These are phyloP conservation scores for Galaxias olidus DNA, from an alignment of 2,797 vertebrate species.

Conservation along the genomic window DNA sequence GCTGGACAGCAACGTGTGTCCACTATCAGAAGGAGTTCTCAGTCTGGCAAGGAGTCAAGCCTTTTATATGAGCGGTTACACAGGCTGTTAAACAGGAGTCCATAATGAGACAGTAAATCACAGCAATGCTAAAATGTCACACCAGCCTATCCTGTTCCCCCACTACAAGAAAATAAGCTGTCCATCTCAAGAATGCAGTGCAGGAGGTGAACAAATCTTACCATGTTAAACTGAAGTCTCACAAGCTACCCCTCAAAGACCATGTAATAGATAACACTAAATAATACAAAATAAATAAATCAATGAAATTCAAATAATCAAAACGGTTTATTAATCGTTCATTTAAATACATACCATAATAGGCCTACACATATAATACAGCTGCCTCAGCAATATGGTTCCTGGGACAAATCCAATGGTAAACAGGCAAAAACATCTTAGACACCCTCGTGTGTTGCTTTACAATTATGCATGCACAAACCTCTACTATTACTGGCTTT, in stretches of 20 bases:
- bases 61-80: constrained; percentile 21
- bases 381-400: no score
- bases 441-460: constrained; percentile 19
- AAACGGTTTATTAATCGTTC: no score
- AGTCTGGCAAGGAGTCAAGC: constrained; percentile 13
- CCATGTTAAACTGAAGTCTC: background rate
- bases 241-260: background rate
- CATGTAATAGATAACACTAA: no score
- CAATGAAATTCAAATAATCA: no score
- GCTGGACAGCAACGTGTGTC: background rate
- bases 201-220: background rate
- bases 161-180: constrained; percentile 12
- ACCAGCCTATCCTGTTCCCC: background rate
- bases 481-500: constrained; percentile 18
- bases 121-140: constrained; percentile 11
- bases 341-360: no score
- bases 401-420: background rate
- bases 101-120: constrained; percentile 23
- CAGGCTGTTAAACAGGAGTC: constrained; percentile 17
- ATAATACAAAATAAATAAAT: no score
- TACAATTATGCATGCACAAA: constrained; percentile 14
- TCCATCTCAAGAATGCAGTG: background rate
- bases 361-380: no score
- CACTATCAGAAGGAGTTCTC: background rate
- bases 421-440: constrained; percentile 18